A percentile compares a stretch with the other conserved stretches of the same genome.
Evolutionary conservation across 2,888 invertebrate species (phyloP).

Genomic region (Thereva unica): DNA sequence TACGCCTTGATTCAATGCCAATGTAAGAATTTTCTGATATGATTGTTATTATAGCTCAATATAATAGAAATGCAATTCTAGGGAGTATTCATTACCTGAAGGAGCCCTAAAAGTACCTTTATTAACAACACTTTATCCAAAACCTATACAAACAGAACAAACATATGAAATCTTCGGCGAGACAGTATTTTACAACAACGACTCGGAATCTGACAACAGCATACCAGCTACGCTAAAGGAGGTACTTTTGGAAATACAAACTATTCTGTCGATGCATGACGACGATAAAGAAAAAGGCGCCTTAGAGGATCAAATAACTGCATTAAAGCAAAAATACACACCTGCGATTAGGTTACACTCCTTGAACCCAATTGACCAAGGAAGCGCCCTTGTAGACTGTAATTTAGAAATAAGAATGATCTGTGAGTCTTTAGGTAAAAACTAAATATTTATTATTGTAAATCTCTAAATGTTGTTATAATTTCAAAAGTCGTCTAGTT

Average conservation of each 20-base stretch:
- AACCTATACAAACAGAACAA: background rate
- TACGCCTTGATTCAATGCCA: background rate
- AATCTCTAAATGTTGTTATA: too few species aligned
- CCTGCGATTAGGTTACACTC: conserved; percentile 25
- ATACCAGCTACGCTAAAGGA: conserved; percentile 12
- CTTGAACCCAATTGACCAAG: conserved; percentile 23
- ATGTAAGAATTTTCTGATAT: background rate
- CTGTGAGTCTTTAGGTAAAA: too few species aligned
- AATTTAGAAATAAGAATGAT: conserved; percentile 30
- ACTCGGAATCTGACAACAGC: background rate
- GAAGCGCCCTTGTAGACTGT: conserved; percentile 30
- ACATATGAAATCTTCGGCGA: conserved; percentile 34
- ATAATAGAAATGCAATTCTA: conserved; percentile 3
- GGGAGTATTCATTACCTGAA: conserved; percentile 33
- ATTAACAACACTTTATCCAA: background rate
- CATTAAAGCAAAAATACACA: conserved; percentile 17
- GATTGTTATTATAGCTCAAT: background rate
- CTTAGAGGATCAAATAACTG: conserved; percentile 2
- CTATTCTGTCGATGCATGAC: background rate
- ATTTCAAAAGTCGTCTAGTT: background rate
- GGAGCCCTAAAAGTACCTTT: conserved; percentile 19
- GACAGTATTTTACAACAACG: conserved; percentile 24
- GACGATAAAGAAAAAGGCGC: background rate
- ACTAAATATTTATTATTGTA: too few species aligned
- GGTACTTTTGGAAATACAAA: background rate